Conservation (phyloP, 1,140 invertebrate species). For the Aradophagus sp. region DNA sequence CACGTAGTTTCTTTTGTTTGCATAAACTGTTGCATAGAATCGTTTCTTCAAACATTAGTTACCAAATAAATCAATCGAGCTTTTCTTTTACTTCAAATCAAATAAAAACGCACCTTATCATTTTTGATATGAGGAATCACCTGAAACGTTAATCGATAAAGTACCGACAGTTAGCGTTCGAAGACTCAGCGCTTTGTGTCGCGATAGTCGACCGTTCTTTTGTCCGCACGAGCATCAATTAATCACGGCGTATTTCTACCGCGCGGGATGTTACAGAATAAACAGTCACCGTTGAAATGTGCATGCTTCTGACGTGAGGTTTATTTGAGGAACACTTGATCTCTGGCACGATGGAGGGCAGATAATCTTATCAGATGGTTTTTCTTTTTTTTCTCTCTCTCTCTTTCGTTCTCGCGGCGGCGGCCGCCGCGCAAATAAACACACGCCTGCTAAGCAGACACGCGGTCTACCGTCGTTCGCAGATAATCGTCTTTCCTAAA, state of each 20-base stretch:
- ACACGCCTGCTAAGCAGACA: conserved; percentile 46
- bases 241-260: conserved; percentile 31
- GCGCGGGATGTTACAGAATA: conserved; percentile 20
- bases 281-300: conserved; percentile 38
- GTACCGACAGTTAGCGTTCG: no score
- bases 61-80: no score
- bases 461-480: conserved; percentile 49
- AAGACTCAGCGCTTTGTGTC: no score
- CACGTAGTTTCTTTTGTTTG: no score
- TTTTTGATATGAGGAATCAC: no score
- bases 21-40: no score
- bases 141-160: no score
- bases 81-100: no score
- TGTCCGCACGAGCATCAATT: conserved; percentile 16
- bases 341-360: conserved; percentile 30
- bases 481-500: conserved; percentile 45
- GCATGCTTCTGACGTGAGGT: conserved; percentile 31
- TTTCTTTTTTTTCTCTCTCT: no score
- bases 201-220: conserved; percentile 7
- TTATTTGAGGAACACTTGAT: conserved; percentile 49
- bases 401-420: conserved; percentile 6
- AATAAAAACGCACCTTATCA: no score
- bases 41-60: no score
- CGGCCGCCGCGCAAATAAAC: conserved; percentile 42
- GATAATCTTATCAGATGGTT: conserved; percentile 49